Evolutionary conservation across 2,888 invertebrate genomes (phyloP), one percentile per base, ranked within the genome.

Genomic region (Mamestra brassicae): DNA sequence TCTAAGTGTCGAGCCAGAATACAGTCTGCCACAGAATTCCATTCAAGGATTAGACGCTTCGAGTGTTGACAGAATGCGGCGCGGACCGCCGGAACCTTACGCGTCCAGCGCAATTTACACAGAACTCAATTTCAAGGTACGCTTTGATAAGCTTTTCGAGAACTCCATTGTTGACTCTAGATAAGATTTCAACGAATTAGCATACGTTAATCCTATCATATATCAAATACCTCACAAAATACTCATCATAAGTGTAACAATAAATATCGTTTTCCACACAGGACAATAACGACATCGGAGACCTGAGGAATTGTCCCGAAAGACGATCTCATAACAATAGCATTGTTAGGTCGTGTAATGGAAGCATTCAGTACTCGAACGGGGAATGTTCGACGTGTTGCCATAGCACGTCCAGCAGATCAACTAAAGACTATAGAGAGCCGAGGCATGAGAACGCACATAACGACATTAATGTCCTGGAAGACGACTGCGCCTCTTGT

Each of bases 111-210:
- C 96, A 90, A 96, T 96, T 94, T 96, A 96, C 95, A 96, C 96
- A 85, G 96, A 96, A 93, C 96, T 96, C 92, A 96, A 96, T 92
- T 96, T 95, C 93, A 96, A 96, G 96, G 96, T 96, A 95, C 79
- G 85, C 83, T 78, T 80, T 88, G 95, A 96, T 96, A 96, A 95
- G 92, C 88, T 88, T 89, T 92, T 90, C 87, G 89, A 91, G 91
- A 91, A 92, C 75, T 86, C 82, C 80, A 85, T 86, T 91, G 89
- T 92, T 92, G 90, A 91, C 86, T 87, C 75, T 80, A 90, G 95
- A 95, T 95, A 92, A 93, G 92, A 92, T 93, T 92, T 89, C 90
- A 86, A 64, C 81, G 87, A 89, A 93, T 95, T 95, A 93, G 94
- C 93, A 91, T 91, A 91, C 87, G 88, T 84, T 76, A 80, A 87